A percentile compares a stretch with the other conserved stretches of the same genome.
phyloP scores from a whole-genome alignment of 2,113 vertebrate species.

The Colaptes auratus region DNA sequence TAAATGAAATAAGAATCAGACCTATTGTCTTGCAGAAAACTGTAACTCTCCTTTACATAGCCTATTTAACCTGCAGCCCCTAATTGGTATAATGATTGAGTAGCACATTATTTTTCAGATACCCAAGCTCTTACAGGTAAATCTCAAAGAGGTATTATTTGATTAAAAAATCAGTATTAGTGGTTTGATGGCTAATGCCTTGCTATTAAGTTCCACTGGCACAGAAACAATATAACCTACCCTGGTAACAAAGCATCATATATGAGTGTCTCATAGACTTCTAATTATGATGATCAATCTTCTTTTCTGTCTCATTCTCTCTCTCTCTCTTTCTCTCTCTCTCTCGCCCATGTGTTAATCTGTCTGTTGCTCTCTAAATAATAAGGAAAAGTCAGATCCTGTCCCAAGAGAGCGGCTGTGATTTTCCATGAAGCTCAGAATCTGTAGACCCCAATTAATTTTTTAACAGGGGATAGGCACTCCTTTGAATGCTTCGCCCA shows the following conservation, averaged over 20 bases:
- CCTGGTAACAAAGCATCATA: background rate
- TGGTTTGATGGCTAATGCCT: constrained; percentile 42
- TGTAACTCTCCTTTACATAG: background rate
- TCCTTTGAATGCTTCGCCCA: background rate
- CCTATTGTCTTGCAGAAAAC: background rate
- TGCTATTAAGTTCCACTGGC: constrained; percentile 39
- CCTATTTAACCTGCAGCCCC: constrained; percentile 16
- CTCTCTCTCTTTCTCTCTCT: background rate
- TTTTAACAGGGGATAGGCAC: background rate
- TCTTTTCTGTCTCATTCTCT: background rate
- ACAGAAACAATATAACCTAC: background rate
- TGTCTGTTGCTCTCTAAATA: background rate
- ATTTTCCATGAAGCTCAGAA: background rate
- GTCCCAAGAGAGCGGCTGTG: background rate
- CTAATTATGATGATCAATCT: constrained; percentile 58
- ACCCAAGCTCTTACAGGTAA: constrained; percentile 24
- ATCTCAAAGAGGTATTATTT: constrained; percentile 33
- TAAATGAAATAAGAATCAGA: background rate
- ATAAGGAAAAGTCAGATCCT: background rate
- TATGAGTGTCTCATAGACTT: background rate
- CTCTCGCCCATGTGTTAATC: background rate
- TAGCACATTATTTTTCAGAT: constrained; percentile 57
- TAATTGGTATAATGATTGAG: constrained; percentile 59
- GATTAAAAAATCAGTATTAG: constrained; percentile 55
- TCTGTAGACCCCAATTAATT: background rate